These are phyloP conservation scores for Papilio xuthus DNA, from an alignment of 1,140 invertebrate genomes.

Conservation along the genomic window DNA sequence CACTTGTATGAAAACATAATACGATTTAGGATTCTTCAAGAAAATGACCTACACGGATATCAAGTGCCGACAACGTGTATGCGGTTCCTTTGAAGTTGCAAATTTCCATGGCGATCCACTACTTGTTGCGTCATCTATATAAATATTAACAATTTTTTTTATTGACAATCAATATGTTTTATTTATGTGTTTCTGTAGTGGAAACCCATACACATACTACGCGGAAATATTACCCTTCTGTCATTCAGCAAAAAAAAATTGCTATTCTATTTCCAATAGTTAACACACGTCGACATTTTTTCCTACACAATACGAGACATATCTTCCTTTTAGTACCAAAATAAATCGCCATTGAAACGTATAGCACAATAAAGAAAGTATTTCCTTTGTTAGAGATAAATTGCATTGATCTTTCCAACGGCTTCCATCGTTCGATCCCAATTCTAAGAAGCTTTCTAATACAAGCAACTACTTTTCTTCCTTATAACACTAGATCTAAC, in stretches of 20 bases:
- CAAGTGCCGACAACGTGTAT: too few relatives aligned
- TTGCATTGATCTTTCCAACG: slow-evolving; percentile 6
- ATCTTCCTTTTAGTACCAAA: background rate
- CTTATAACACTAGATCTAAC: background rate
- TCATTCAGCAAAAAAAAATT: background rate
- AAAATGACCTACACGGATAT: too few relatives aligned
- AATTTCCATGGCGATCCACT: too few relatives aligned
- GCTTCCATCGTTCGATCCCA: background rate
- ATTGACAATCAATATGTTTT: background rate
- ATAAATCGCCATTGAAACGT: background rate
- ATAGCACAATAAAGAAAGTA: background rate
- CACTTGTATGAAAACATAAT: too few relatives aligned
- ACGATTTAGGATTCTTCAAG: too few relatives aligned
- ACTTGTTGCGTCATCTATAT: too few relatives aligned
- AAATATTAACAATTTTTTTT: too few relatives aligned
- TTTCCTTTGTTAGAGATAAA: slow-evolving; percentile 12
- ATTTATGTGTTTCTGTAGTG: background rate
- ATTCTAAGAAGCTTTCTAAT: background rate
- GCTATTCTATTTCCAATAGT: background rate
- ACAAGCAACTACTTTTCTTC: background rate
- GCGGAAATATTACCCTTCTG: background rate
- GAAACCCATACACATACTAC: background rate
- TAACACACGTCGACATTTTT: background rate
- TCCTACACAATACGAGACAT: background rate
- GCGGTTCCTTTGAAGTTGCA: too few relatives aligned